Conservation (phyloP, 2,113 vertebrate species). For the Cinclus mexicanus region DNA sequence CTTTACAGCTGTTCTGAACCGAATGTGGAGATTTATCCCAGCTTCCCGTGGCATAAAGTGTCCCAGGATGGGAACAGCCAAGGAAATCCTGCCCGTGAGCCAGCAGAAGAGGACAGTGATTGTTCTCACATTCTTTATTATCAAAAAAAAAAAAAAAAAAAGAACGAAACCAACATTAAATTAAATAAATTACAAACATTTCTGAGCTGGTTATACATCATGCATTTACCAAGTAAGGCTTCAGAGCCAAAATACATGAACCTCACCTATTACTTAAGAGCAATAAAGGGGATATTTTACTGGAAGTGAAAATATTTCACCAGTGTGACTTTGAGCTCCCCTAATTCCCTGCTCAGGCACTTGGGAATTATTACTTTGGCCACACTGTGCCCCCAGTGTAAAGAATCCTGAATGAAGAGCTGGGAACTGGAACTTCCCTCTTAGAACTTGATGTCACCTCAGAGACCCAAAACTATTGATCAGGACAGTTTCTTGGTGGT, state of each 20-base stretch:
- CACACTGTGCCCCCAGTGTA: rapidly evolving
- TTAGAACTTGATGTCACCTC: background rate
- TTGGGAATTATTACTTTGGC: background rate
- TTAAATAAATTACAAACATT: constrained; percentile 80
- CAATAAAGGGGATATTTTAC: background rate
- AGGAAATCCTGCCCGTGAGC: background rate
- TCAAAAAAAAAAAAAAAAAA: constrained; percentile 52
- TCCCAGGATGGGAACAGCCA: rapidly evolving
- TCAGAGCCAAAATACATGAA: background rate
- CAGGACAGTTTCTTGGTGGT: background rate
- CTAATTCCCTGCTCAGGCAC: background rate
- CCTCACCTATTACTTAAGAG: background rate
- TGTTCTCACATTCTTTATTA: constrained; percentile 71
- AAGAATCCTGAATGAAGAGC: background rate
- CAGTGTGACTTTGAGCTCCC: background rate
- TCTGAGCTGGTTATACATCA: constrained; percentile 30
- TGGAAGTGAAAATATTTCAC: background rate
- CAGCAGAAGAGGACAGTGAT: background rate
- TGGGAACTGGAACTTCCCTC: background rate
- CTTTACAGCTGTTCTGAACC: no score
- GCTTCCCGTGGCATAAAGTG: rapidly evolving
- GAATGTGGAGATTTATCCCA: background rate
- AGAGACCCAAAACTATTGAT: background rate
- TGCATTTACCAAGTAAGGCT: background rate
- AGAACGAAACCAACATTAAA: constrained; percentile 56